Evolutionary conservation across 2,888 invertebrate genomes (phyloP).

Genomic region (Temnothorax ravouxi): DNA sequence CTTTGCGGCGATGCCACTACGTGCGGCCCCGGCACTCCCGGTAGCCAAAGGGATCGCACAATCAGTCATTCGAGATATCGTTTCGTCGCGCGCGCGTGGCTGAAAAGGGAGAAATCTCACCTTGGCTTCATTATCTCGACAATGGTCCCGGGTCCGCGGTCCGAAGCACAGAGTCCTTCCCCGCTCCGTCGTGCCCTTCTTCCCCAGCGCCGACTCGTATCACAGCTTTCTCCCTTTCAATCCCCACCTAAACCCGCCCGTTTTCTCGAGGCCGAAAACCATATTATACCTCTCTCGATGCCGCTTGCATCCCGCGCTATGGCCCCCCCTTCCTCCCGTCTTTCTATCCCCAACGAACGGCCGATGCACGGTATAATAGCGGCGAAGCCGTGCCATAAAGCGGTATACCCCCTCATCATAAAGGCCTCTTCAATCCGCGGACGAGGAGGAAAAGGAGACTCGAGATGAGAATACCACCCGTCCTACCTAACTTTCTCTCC

Average conservation of each 20-base stretch:
- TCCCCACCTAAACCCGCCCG: slow-evolving; percentile 18
- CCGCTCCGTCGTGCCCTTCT: slow-evolving; percentile 3
- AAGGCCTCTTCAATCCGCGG: slow-evolving; percentile 83
- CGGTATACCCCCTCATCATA: slow-evolving; percentile 81
- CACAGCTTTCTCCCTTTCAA: slow-evolving; percentile 31
- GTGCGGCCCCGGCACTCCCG: slow-evolving; percentile 32
- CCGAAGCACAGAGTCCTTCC: slow-evolving; percentile 67
- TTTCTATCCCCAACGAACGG: slow-evolving; percentile 60
- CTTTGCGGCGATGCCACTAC: slow-evolving; percentile 42
- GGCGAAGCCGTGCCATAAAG: slow-evolving; percentile 81
- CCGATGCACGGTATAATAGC: slow-evolving; percentile 84
- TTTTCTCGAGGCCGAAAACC: slow-evolving; percentile 49
- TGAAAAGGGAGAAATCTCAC: slow-evolving; percentile 80
- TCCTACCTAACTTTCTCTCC: slow-evolving; percentile 59
- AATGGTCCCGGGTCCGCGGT: slow-evolving; percentile 74
- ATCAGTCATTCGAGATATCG: slow-evolving; percentile 75
- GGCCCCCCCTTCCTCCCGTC: background rate
- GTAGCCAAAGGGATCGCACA: slow-evolving; percentile 65
- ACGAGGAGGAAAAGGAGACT: slow-evolving; percentile 80
- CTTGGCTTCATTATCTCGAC: slow-evolving; percentile 82
- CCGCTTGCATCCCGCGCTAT: slow-evolving; percentile 45
- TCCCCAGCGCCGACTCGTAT: slow-evolving; percentile 1
- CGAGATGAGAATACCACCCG: slow-evolving; percentile 78
- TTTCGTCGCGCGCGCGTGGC: slow-evolving; percentile 62
- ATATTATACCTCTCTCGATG: slow-evolving; percentile 55